Percentiles rank a stretch among this genome's conserved stretches.
These are phyloP conservation scores for Enteromius afrohamiltoni DNA, from an alignment of 2,797 vertebrate genomes.

Conservation along the genomic window DNA sequence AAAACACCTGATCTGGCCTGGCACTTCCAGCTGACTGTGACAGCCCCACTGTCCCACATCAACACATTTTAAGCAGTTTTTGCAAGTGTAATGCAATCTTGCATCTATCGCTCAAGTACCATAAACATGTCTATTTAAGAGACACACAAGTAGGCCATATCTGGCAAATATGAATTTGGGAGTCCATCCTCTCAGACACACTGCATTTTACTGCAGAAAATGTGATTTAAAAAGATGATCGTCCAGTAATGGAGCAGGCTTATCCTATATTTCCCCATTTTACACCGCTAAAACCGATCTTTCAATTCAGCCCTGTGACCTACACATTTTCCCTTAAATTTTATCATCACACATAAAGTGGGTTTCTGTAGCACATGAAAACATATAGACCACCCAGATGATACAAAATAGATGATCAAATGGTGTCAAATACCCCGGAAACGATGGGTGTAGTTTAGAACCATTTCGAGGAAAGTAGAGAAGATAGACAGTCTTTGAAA, in stretches of 20 bases:
- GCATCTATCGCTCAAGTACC: not conserved
- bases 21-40: too few relatives aligned
- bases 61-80: too few relatives aligned
- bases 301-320: slow-evolving; percentile 6
- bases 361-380: slow-evolving; percentile 20
- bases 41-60: too few relatives aligned
- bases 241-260: not conserved
- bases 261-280: not conserved
- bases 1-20: too few relatives aligned
- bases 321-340: slow-evolving; percentile 36
- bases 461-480: slow-evolving; percentile 46
- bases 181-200: slow-evolving; percentile 20
- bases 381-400: slow-evolving; percentile 45
- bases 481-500: slow-evolving; percentile 47
- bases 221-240: slow-evolving; percentile 9
- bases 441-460: slow-evolving; percentile 42
- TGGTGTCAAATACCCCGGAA: slow-evolving; percentile 53
- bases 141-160: not conserved
- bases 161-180: slow-evolving; percentile 4
- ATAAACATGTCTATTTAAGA: slow-evolving; percentile 4
- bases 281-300: not conserved
- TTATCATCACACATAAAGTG: slow-evolving; percentile 34
- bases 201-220: not conserved
- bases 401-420: slow-evolving; percentile 53
- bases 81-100: not conserved